A percentile compares a stretch with the other conserved stretches of the same genome.
Conservation (phyloP, 2,113 vertebrate genomes). For the Turnix velox region DNA sequence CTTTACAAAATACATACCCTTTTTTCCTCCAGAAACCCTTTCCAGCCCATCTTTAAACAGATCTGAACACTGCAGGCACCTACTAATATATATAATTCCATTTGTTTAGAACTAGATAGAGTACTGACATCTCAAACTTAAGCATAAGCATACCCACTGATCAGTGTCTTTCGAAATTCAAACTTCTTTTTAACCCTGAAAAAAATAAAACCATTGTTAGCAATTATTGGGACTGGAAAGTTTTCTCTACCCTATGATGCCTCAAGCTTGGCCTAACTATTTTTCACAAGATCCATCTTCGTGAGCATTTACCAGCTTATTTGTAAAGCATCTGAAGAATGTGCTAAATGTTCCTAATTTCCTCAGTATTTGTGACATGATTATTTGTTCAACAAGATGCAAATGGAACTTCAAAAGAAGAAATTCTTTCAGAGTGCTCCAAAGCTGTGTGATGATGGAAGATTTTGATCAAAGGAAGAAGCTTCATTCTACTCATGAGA, state of each 20-base stretch:
- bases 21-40: background rate
- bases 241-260: background rate
- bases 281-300: background rate
- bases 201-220: background rate
- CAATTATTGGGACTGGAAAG: background rate
- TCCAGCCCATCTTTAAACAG: background rate
- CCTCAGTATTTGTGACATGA: background rate
- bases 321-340: background rate
- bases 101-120: background rate
- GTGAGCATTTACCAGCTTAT: background rate
- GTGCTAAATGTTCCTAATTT: background rate
- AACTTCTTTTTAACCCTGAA: background rate
- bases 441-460: background rate
- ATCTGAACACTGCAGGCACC: background rate
- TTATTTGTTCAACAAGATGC: background rate
- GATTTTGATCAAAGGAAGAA: background rate
- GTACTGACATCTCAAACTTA: background rate
- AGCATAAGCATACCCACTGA: background rate
- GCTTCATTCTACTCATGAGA: background rate
- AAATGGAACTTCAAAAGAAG: background rate
- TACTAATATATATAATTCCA: background rate
- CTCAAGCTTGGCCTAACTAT: background rate
- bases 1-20: background rate
- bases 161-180: background rate
- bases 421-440: background rate